Conservation (phyloP, 2,888 invertebrate species). For the Lissocephala sabroskyi region DNA sequence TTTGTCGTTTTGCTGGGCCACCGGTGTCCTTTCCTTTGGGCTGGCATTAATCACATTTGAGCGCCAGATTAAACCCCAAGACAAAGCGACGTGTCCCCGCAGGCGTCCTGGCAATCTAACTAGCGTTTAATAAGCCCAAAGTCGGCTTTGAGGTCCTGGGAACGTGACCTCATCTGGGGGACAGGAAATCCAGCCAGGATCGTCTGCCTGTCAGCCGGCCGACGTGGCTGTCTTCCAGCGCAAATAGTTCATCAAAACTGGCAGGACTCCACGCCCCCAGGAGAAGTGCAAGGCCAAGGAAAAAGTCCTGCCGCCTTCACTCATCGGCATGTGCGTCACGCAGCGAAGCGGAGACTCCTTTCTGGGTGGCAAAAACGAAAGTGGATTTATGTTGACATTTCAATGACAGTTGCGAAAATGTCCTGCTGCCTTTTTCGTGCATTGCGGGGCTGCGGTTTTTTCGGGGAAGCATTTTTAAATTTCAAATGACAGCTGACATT, state of each 20-base stretch:
- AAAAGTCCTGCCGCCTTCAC: too few relatives aligned
- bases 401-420: slow-evolving; percentile 58
- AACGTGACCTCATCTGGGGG: slow-evolving; percentile 46
- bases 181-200: too few relatives aligned
- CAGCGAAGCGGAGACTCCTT: slow-evolving; percentile 39
- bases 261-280: slow-evolving; percentile 46
- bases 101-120: slow-evolving; percentile 18
- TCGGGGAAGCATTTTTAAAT: slow-evolving; percentile 29
- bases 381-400: slow-evolving; percentile 64
- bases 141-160: slow-evolving; percentile 36
- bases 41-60: slow-evolving; percentile 53
- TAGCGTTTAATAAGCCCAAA: slow-evolving; percentile 56
- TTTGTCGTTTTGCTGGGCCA: not conserved
- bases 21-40: too few relatives aligned
- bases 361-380: slow-evolving; percentile 23
- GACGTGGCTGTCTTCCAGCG: too few relatives aligned
- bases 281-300: slow-evolving; percentile 43
- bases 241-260: slow-evolving; percentile 61
- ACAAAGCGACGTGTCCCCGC: slow-evolving; percentile 6
- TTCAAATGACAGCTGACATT: too few relatives aligned
- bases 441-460: slow-evolving; percentile 16
- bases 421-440: slow-evolving; percentile 23
- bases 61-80: slow-evolving; percentile 45
- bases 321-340: slow-evolving; percentile 62
- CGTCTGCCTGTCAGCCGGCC: too few relatives aligned